Percentiles rank a stretch among this genome's conserved stretches.
Evolutionary conservation across 2,888 invertebrate genomes (phyloP).

Genomic region (Phasia obesa): DNA sequence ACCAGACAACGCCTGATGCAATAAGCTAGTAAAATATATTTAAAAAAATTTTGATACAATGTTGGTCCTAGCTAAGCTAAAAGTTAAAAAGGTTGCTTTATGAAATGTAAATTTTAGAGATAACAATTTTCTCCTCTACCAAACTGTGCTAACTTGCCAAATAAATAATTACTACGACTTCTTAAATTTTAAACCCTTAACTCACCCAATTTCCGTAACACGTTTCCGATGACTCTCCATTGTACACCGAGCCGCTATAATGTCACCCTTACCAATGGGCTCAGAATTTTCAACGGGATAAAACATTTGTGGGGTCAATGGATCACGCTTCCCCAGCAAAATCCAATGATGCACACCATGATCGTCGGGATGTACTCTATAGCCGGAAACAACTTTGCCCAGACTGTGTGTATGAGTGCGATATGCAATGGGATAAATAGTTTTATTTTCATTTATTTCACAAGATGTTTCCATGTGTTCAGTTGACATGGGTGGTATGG

Average conservation of each 20-base stretch:
- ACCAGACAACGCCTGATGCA: no score
- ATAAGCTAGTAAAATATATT: no score
- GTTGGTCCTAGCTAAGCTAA: no score
- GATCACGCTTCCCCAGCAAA: slow-evolving; percentile 92
- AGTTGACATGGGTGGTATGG: slow-evolving; percentile 86
- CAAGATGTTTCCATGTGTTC: slow-evolving; percentile 97
- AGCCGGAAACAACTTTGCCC: slow-evolving; percentile 93
- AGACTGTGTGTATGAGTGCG: slow-evolving; percentile 96
- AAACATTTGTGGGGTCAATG: slow-evolving; percentile 96
- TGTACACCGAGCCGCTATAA: slow-evolving; percentile 94
- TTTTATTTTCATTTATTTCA: slow-evolving; percentile 89
- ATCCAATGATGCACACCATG: slow-evolving; percentile 88
- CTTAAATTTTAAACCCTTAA: slow-evolving; percentile 43
- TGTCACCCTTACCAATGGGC: slow-evolving; percentile 88
- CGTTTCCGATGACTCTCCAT: slow-evolving; percentile 90
- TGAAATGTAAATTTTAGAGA: no score
- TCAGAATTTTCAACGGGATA: slow-evolving; percentile 88
- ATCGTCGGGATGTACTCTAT: slow-evolving; percentile 86
- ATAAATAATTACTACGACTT: no score
- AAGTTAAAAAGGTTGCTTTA: no score
- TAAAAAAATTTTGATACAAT: no score
- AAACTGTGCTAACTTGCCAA: no score
- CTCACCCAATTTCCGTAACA: slow-evolving; percentile 89
- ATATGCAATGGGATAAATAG: slow-evolving; percentile 96
- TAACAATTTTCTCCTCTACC: no score